Conservation (phyloP, 1,140 invertebrate species). For the Sweltsa coloradensis region DNA sequence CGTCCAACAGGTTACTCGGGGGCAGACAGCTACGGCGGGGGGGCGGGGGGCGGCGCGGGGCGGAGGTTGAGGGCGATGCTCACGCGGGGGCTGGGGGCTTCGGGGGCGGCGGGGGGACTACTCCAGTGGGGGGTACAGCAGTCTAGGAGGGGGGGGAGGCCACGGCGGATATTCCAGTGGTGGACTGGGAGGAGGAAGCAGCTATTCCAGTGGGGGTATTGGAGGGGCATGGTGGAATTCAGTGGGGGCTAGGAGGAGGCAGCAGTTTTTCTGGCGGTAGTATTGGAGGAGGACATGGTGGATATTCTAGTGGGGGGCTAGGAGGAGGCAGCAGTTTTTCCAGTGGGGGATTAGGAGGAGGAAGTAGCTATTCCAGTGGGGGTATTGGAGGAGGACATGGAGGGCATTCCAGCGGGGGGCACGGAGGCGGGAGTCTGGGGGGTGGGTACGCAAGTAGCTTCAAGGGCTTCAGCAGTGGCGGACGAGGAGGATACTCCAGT, state of each 20-base stretch:
- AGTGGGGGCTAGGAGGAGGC: too few species aligned
- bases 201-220: background rate
- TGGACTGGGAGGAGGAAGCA: background rate
- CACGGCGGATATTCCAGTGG: background rate
- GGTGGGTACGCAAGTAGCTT: too few species aligned
- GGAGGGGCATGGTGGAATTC: background rate
- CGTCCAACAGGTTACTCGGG: too few species aligned
- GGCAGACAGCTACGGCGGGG: too few species aligned
- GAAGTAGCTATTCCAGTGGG: background rate
- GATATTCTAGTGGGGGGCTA: background rate
- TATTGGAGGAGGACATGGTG: background rate
- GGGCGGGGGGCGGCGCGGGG: too few species aligned
- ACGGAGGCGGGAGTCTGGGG: too few species aligned
- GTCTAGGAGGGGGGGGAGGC: background rate
- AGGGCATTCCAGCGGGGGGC: too few species aligned
- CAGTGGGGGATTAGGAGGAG: slow-evolving; percentile 2
- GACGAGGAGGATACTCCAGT: background rate
- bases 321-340: background rate
- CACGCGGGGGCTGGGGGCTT: too few species aligned
- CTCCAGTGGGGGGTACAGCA: too few species aligned
- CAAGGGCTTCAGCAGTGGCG: background rate
- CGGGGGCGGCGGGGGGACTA: too few species aligned
- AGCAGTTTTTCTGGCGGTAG: background rate
- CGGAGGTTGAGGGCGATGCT: too few species aligned
- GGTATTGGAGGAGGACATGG: background rate